Evolutionary conservation across 2,113 vertebrate species (phyloP).

Genomic region (Paratilapia polleni): DNA sequence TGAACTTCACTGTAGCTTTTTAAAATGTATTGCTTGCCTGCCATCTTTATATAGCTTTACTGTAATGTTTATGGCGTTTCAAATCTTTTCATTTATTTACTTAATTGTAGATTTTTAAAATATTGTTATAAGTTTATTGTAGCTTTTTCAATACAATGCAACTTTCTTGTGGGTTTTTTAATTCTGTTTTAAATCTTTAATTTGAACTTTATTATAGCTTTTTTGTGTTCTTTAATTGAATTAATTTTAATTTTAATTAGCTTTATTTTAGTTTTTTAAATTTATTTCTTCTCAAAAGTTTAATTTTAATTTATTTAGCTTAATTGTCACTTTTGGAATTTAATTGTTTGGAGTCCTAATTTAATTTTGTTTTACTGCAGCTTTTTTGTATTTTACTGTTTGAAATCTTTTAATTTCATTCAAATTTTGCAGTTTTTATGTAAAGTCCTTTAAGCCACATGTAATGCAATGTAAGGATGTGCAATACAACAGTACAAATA

Average conservation of each 20-base stretch:
- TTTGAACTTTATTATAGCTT: background rate
- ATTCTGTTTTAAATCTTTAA: background rate
- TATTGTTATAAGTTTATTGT: background rate
- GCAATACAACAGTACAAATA: accelerated
- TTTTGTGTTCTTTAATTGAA: too few species aligned
- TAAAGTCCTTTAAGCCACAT: too few species aligned
- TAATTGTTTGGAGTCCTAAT: background rate
- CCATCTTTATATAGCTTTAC: too few species aligned
- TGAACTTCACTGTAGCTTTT: too few species aligned
- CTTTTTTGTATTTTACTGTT: background rate
- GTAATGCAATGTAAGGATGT: background rate
- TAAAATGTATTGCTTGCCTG: too few species aligned
- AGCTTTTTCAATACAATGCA: background rate
- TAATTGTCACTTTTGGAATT: background rate
- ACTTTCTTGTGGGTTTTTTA: background rate
- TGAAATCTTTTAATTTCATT: background rate
- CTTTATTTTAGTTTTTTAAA: too few species aligned
- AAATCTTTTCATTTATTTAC: too few species aligned
- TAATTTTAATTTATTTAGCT: background rate
- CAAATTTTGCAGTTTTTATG: background rate
- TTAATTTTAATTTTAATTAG: too few species aligned
- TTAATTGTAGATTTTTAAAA: background rate
- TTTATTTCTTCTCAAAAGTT: too few species aligned
- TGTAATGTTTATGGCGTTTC: too few species aligned
- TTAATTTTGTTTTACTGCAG: accelerated